phyloP scores from a whole-genome alignment of 1,140 invertebrate species.

The Phymastichus coffea region DNA sequence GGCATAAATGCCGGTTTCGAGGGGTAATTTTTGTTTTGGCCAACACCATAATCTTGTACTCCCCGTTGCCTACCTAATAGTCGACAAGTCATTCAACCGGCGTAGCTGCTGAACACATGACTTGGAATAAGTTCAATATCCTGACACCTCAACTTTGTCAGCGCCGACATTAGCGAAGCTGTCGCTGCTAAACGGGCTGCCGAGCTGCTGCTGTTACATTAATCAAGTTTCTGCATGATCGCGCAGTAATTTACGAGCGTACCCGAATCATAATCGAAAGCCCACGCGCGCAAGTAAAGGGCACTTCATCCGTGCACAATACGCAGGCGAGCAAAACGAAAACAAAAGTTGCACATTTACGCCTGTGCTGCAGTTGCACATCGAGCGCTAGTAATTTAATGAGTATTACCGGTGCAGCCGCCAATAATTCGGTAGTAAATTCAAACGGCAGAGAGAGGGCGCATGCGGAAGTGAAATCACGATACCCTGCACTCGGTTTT shows the following conservation, averaged over 20 bases:
- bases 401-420: background rate
- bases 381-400: background rate
- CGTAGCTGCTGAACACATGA: background rate
- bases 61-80: background rate
- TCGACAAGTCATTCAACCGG: background rate
- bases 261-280: constrained; percentile 8
- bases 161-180: no score
- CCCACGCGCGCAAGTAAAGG: background rate
- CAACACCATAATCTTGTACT: no score
- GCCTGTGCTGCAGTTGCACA: no score
- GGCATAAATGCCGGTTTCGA: no score
- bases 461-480: constrained; percentile 31
- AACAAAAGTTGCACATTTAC: no score
- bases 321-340: background rate
- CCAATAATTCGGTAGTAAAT: constrained; percentile 15
- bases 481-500: constrained; percentile 36
- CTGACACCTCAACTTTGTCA: background rate
- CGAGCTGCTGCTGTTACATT: no score
- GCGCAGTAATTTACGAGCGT: constrained; percentile 19
- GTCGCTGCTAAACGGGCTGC: no score
- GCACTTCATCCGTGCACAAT: background rate
- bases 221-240: constrained; percentile 27
- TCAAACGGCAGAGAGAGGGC: background rate
- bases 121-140: constrained; percentile 9
- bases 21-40: no score